A percentile compares a stretch with the other conserved stretches of the same genome.
These are phyloP conservation scores for Thelaira solivaga DNA, from an alignment of 2,888 invertebrate species.

Conservation along the genomic window DNA sequence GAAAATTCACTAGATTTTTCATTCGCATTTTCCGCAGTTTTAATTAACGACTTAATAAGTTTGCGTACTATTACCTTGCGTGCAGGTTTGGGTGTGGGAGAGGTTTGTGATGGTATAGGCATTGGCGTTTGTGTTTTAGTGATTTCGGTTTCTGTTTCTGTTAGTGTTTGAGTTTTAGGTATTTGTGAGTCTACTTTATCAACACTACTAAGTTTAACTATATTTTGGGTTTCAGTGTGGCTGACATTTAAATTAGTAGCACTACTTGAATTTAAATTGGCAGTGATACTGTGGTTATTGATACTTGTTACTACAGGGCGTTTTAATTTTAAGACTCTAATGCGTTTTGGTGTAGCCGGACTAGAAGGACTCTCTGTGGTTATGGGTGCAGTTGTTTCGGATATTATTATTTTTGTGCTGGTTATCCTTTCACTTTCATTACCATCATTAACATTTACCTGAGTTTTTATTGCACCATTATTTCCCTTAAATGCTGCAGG, in stretches of 20 bases:
- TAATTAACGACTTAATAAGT: conserved; percentile 68
- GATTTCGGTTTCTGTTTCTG: conserved; percentile 52
- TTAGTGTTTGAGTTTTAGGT: conserved; percentile 53
- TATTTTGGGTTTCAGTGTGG: conserved; percentile 63
- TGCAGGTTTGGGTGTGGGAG: conserved; percentile 68
- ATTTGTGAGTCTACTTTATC: conserved; percentile 58
- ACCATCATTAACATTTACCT: conserved; percentile 63
- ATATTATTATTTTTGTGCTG: conserved; percentile 56
- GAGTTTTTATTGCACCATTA: conserved; percentile 45
- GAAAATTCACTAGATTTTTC: neutral
- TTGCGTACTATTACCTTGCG: conserved; percentile 72
- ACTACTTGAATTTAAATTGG: conserved; percentile 59
- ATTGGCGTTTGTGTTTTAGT: conserved; percentile 58
- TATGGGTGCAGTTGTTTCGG: conserved; percentile 55
- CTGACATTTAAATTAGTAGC: conserved; percentile 68
- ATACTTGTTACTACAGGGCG: conserved; percentile 65
- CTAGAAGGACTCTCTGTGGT: conserved; percentile 60
- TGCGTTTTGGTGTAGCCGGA: conserved; percentile 67
- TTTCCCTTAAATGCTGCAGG: conserved; percentile 53
- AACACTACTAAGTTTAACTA: conserved; percentile 59
- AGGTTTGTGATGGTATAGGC: conserved; percentile 27
- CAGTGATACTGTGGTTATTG: conserved; percentile 63
- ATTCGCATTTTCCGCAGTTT: conserved; percentile 6
- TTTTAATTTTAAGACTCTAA: conserved; percentile 70
- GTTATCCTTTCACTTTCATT: conserved; percentile 53